phyloP scores from a whole-genome alignment of 1,140 invertebrate genomes.

The Aphaenogaster floridana region DNA sequence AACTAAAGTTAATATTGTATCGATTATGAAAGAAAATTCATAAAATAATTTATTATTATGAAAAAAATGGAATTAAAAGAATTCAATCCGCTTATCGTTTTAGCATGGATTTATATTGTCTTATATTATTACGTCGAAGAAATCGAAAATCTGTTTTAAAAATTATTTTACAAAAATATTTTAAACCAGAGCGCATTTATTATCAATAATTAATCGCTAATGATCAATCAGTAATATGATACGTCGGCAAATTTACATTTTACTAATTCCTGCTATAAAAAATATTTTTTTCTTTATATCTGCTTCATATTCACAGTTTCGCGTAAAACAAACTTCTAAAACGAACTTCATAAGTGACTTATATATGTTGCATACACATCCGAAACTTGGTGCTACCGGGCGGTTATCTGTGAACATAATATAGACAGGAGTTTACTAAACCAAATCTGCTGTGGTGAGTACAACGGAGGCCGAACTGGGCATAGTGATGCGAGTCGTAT shows the following conservation, averaged over 20 bases:
- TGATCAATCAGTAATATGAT: background rate
- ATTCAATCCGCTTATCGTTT: background rate
- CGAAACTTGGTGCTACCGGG: background rate
- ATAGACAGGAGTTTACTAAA: slow-evolving; percentile 30
- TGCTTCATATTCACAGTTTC: background rate
- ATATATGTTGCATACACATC: background rate
- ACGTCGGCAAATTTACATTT: background rate
- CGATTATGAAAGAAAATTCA: background rate
- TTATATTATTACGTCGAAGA: background rate
- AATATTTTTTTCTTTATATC: background rate
- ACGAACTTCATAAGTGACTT: background rate
- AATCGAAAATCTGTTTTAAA: background rate
- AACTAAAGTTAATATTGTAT: background rate
- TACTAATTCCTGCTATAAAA: background rate
- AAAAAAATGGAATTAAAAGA: background rate
- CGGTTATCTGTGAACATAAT: slow-evolving; percentile 4
- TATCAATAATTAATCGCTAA: background rate
- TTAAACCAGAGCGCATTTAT: background rate
- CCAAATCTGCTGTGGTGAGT: slow-evolving; percentile 46
- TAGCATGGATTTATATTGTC: background rate
- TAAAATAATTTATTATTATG: background rate
- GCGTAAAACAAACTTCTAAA: background rate
- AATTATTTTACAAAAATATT: background rate
- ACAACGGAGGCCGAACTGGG: slow-evolving; percentile 72
- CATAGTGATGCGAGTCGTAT: slow-evolving; percentile 53